Evolutionary conservation across 2,888 invertebrate genomes (phyloP).

Genomic region (Elysia crispata): DNA sequence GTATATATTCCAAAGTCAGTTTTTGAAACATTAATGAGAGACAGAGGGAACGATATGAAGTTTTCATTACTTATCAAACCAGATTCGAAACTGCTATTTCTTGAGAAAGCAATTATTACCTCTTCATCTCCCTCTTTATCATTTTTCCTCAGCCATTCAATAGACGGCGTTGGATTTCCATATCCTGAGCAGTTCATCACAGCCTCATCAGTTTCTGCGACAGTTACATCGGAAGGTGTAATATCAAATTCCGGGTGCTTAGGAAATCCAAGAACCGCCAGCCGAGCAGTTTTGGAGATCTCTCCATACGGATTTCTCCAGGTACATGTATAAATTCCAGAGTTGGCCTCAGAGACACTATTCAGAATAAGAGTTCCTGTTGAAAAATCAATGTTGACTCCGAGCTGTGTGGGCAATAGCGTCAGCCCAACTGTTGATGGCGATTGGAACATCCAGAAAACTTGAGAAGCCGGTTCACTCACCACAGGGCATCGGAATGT

Average conservation of each 20-base stretch:
- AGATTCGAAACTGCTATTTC: not conserved
- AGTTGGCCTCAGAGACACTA: not conserved
- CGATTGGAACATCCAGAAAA: conserved; percentile 11
- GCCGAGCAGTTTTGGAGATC: not conserved
- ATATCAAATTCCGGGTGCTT: not conserved
- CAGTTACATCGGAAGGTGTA: not conserved
- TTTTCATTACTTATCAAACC: not conserved
- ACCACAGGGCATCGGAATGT: conserved; percentile 13
- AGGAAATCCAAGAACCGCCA: conserved; percentile 11
- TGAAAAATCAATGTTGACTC: not conserved
- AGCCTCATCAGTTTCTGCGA: not conserved
- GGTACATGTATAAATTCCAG: conserved; percentile 29
- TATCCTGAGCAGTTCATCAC: conserved; percentile 15
- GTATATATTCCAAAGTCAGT: conserved; percentile 5
- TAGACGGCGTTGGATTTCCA: conserved; percentile 10
- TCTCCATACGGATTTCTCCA: conserved; percentile 30
- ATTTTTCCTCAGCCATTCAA: conserved; percentile 11
- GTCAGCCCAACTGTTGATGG: not conserved
- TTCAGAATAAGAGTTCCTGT: not conserved
- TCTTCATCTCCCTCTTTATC: not conserved
- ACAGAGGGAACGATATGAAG: not conserved
- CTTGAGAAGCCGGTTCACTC: conserved; percentile 16
- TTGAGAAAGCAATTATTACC: not conserved
- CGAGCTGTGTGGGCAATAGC: not conserved
- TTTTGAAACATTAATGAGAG: not conserved